A percentile compares a stretch with the other conserved stretches of the same genome.
These are phyloP conservation scores for Sarcophaga subvicina DNA, from an alignment of 2,888 invertebrate species.

Conservation along the genomic window DNA sequence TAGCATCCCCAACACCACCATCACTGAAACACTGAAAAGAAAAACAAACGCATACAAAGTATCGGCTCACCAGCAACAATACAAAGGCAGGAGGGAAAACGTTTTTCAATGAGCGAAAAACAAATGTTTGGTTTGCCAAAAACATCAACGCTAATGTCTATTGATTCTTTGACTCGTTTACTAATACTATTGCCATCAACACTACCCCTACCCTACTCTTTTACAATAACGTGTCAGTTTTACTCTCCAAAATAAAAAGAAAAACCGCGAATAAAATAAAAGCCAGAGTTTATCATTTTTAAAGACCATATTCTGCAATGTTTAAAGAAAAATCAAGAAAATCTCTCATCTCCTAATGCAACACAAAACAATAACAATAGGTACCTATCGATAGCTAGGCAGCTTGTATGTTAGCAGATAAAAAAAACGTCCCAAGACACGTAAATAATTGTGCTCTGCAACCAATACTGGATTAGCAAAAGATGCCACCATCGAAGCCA, in stretches of 20 bases:
- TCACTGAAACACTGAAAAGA: neutral
- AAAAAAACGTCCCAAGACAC: constrained; percentile 30
- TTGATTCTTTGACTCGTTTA: constrained; percentile 6
- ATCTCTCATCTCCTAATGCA: constrained; percentile 35
- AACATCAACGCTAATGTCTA: constrained; percentile 57
- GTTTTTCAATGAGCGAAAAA: constrained; percentile 23
- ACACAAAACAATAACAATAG: neutral
- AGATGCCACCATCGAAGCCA: neutral
- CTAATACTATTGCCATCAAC: neutral
- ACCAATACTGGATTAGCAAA: constrained; percentile 26
- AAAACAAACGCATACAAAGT: neutral
- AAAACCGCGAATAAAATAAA: neutral
- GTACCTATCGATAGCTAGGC: neutral
- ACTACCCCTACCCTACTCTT: neutral
- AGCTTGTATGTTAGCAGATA: too few species aligned
- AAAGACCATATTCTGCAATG: constrained; percentile 47
- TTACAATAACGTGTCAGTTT: neutral
- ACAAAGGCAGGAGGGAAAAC: neutral
- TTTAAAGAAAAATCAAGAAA: constrained; percentile 39
- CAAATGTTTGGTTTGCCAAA: constrained; percentile 57
- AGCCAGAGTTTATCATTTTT: constrained; percentile 39
- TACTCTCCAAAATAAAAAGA: neutral
- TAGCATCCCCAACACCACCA: neutral
- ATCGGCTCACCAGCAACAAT: neutral
- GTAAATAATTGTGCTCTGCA: constrained; percentile 35